A percentile compares a stretch with the other conserved stretches of the same genome.
These are phyloP conservation scores for Asarcornis scutulata DNA, from an alignment of 2,113 vertebrate species.

Conservation along the genomic window DNA sequence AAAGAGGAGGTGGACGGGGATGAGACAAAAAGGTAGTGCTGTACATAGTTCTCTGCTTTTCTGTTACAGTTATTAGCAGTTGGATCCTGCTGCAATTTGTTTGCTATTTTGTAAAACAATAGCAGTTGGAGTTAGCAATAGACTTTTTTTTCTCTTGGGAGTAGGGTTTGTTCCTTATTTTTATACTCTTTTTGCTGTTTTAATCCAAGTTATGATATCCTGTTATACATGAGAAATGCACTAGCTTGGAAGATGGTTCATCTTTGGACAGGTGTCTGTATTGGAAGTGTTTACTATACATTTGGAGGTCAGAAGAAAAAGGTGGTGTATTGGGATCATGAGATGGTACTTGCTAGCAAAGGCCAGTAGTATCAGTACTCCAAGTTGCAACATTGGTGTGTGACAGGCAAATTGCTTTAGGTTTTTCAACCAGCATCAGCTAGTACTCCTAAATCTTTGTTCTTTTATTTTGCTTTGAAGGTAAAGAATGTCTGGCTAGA, in stretches of 20 bases:
- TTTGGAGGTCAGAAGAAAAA: neutral
- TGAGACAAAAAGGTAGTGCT: constrained; percentile 71
- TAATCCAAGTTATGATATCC: neutral
- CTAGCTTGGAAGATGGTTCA: neutral
- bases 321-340: accelerated
- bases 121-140: neutral
- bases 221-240: neutral
- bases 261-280: neutral
- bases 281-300: neutral
- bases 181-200: neutral
- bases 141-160: neutral
- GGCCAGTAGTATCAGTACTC: neutral
- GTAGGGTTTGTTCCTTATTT: neutral
- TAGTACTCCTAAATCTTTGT: neutral
- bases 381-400: neutral
- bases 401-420: neutral
- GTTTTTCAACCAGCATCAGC: neutral
- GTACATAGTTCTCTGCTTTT: neutral
- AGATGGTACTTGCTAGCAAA: neutral
- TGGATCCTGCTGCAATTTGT: neutral
- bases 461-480: neutral
- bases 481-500: neutral
- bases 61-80: neutral
- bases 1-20: constrained; percentile 40
- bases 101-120: neutral